Conservation (phyloP, 2,797 vertebrate genomes). For the Lacerta bilineata region DNA sequence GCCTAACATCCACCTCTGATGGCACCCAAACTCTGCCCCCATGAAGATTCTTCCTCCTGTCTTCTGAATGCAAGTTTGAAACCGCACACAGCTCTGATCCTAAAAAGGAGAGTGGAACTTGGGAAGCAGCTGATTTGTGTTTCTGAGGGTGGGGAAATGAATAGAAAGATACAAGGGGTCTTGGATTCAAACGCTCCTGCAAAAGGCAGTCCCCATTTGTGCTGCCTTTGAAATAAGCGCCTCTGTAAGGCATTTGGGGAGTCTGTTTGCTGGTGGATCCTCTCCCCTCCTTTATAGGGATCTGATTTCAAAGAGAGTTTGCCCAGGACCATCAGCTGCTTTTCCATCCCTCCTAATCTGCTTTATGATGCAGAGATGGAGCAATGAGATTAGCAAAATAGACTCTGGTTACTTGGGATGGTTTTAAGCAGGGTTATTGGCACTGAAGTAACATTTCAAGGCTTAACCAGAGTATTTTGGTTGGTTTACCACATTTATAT, state of each 20-base stretch:
- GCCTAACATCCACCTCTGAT: too few relatives aligned
- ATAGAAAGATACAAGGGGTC: not conserved
- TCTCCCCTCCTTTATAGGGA: not conserved
- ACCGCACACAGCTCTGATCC: not conserved
- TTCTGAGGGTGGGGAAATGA: not conserved
- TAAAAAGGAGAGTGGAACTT: not conserved
- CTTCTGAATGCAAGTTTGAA: not conserved
- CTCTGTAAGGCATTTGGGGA: not conserved
- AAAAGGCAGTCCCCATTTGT: not conserved
- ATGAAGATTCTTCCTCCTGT: not conserved
- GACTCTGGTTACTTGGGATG: not conserved
- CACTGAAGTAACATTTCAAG: not conserved
- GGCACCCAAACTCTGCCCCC: not conserved
- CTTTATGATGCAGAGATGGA: not conserved
- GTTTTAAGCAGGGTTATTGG: not conserved
- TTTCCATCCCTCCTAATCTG: not conserved
- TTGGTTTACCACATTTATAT: too few relatives aligned
- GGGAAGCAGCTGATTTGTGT: not conserved
- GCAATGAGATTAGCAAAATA: too few relatives aligned
- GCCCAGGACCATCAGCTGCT: not conserved
- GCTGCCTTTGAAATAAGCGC: not conserved
- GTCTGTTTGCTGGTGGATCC: not conserved
- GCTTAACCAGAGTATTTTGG: not conserved
- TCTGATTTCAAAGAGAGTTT: not conserved
- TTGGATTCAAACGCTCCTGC: not conserved